These are phyloP conservation scores for Climacteris rufus DNA, from an alignment of 2,113 vertebrate species.

Conservation along the genomic window DNA sequence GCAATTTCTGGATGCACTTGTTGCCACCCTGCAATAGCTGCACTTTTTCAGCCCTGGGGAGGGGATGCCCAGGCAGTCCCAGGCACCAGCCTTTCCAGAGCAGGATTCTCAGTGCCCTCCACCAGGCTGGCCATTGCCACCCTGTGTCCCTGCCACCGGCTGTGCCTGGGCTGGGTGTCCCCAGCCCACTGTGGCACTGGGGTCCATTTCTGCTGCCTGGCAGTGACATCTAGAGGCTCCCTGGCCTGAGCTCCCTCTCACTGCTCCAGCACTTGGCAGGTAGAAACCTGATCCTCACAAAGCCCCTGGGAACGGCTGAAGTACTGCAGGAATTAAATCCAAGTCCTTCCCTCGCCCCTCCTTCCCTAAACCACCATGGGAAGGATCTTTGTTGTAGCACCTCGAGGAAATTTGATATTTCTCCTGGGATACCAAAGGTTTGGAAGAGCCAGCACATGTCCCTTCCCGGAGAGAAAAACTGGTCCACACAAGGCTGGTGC, in stretches of 20 bases:
- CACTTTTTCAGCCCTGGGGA: background rate
- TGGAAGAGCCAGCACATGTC: background rate
- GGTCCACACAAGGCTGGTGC: fast-evolving
- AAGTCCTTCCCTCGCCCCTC: background rate
- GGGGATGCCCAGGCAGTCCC: background rate
- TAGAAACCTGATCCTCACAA: background rate
- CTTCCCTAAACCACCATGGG: background rate
- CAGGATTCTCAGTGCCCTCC: background rate
- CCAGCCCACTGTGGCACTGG: background rate
- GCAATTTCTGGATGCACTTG: background rate
- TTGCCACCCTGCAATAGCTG: background rate
- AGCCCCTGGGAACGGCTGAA: background rate
- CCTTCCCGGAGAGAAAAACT: background rate
- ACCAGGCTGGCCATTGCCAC: fast-evolving
- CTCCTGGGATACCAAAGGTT: background rate
- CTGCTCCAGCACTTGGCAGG: background rate
- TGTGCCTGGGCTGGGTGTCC: too few species aligned
- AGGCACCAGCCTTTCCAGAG: background rate
- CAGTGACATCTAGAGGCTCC: conserved; percentile 65
- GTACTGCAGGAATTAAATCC: background rate
- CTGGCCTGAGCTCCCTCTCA: background rate
- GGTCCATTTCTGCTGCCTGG: background rate
- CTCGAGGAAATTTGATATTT: background rate
- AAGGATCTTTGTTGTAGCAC: background rate
- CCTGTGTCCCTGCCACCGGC: background rate